Percentiles rank a stretch among this genome's conserved stretches.
Evolutionary conservation across 2,888 invertebrate species (phyloP).

Genomic region (Acholoe squamosa): DNA sequence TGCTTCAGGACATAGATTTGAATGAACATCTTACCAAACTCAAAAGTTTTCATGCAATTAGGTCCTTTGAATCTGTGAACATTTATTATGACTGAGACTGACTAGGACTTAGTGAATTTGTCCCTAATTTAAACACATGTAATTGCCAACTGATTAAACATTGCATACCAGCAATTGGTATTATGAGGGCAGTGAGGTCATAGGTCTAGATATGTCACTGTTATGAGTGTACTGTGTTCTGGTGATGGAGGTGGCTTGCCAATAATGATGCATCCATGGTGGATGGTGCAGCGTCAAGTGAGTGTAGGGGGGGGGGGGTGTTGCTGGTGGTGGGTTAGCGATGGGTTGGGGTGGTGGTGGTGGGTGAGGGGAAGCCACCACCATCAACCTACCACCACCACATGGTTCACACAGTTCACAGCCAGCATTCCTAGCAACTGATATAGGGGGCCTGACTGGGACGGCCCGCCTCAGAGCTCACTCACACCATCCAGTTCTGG

Average conservation of each 20-base stretch:
- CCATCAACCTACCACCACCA: slow-evolving; percentile 17
- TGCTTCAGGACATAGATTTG: no score
- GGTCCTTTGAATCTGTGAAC: no score
- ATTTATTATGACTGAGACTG: no score
- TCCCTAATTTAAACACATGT: no score
- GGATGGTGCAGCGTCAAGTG: neutral
- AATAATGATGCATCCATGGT: slow-evolving; percentile 7
- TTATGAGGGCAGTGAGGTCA: no score
- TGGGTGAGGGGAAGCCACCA: neutral
- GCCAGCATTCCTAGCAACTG: slow-evolving; percentile 46
- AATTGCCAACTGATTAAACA: no score
- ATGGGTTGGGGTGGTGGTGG: neutral
- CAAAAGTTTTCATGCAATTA: no score
- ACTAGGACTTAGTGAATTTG: no score
- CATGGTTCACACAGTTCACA: slow-evolving; percentile 44
- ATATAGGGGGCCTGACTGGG: neutral
- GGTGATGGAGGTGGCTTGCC: neutral
- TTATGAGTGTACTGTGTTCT: neutral
- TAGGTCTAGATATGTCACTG: no score
- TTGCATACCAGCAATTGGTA: no score
- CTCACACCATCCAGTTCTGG: slow-evolving; percentile 36
- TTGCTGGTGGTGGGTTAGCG: slow-evolving; percentile 13
- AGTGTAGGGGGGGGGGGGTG: neutral
- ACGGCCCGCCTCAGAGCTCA: neutral
- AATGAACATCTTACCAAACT: no score